Percentiles rank a stretch among this genome's conserved stretches.
phyloP scores from a whole-genome alignment of 1,140 invertebrate species.

The Bilobella aurantiaca region DNA sequence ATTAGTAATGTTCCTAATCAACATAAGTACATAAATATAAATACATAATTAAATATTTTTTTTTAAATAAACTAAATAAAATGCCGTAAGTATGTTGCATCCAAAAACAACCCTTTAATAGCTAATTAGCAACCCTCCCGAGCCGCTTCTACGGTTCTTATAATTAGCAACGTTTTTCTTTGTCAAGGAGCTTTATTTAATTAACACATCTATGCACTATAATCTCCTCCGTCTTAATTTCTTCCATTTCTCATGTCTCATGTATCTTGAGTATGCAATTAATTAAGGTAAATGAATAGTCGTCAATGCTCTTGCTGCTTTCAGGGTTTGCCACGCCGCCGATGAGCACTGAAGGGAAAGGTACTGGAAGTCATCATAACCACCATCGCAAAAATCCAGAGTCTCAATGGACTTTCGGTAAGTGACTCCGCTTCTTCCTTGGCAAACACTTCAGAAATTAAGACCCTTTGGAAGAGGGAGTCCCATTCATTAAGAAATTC shows the following conservation, averaged over 20 bases:
- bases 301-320: neutral
- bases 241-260: neutral
- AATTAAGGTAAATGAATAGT: neutral
- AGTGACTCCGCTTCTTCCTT: neutral
- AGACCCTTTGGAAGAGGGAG: neutral
- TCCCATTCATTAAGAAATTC: neutral
- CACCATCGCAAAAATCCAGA: constrained; percentile 37
- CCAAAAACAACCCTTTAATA: no score
- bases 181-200: constrained; percentile 1
- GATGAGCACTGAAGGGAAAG: constrained; percentile 23
- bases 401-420: constrained; percentile 3
- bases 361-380: constrained; percentile 32
- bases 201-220: neutral
- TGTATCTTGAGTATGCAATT: no score
- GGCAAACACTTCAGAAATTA: neutral
- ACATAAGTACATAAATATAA: no score
- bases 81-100: no score
- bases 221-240: neutral
- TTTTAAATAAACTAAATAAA: no score
- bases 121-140: no score
- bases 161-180: neutral
- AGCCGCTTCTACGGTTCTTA: no score
- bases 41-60: no score
- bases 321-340: constrained; percentile 30
- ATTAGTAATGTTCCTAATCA: no score